phyloP scores from a whole-genome alignment of 2,113 vertebrate species.

The Larimichthys polyactis region DNA sequence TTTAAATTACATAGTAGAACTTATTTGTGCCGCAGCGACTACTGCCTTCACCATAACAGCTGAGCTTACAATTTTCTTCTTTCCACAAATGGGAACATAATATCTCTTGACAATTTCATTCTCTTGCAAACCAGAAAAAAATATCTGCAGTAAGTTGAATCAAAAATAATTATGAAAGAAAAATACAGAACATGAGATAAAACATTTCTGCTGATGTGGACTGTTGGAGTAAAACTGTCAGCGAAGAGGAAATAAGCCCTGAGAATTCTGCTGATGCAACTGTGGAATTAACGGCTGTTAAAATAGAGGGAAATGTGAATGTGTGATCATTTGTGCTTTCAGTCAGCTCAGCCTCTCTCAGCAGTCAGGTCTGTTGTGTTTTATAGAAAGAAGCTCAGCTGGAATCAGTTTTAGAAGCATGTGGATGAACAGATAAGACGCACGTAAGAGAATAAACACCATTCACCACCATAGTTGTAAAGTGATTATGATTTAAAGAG shows the following conservation, averaged over 20 bases:
- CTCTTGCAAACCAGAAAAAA: neutral
- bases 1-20: neutral
- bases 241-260: neutral
- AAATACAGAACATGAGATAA: neutral
- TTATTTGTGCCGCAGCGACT: neutral
- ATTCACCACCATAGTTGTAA: neutral
- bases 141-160: neutral
- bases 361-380: neutral
- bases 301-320: neutral
- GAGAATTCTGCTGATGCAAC: neutral
- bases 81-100: neutral
- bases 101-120: neutral
- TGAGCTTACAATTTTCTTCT: neutral
- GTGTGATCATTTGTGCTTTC: neutral
- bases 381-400: neutral
- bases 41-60: neutral
- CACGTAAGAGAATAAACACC: neutral
- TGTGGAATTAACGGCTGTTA: neutral
- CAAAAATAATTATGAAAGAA: neutral
- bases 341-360: neutral
- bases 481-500: conserved; percentile 1
- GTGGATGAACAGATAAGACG: neutral
- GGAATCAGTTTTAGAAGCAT: neutral
- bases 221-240: neutral
- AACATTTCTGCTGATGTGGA: neutral